Evolutionary conservation across 1,140 invertebrate species (phyloP).

Genomic region (Lordiphosa stackelbergi): DNA sequence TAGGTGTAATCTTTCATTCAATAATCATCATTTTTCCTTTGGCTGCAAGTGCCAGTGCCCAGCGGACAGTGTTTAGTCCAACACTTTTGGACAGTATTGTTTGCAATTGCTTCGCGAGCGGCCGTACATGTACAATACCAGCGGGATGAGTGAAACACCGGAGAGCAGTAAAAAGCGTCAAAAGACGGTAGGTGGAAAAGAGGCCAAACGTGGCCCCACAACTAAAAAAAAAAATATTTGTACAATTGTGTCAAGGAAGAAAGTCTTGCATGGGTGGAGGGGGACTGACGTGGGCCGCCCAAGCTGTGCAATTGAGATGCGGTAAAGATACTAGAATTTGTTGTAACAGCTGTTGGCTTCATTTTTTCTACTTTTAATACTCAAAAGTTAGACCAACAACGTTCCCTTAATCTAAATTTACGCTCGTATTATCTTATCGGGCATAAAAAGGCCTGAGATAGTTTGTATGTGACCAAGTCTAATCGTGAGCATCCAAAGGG

Average conservation of each 20-base stretch:
- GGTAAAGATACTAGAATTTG: neutral
- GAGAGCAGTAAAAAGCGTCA: slow-evolving; percentile 69
- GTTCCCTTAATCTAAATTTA: neutral
- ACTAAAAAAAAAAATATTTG: slow-evolving; percentile 30
- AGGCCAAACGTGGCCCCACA: slow-evolving; percentile 10
- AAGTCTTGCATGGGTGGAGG: neutral
- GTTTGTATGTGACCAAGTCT: neutral
- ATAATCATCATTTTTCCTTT: slow-evolving; percentile 9
- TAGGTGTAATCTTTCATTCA: slow-evolving; percentile 49
- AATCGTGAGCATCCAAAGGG: neutral
- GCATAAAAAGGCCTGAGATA: neutral
- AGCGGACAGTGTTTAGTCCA: neutral
- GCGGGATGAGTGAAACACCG: slow-evolving; percentile 55
- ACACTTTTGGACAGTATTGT: slow-evolving; percentile 42
- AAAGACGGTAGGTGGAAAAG: slow-evolving; percentile 47
- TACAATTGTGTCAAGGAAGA: slow-evolving; percentile 49
- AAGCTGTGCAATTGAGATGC: neutral
- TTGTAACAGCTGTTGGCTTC: slow-evolving; percentile 29
- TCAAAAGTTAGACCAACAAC: too few species aligned
- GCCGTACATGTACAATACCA: slow-evolving; percentile 13
- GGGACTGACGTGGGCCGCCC: neutral
- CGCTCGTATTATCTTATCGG: slow-evolving; percentile 20
- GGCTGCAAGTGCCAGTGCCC: slow-evolving; percentile 3
- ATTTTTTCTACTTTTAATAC: neutral
- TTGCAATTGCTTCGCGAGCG: slow-evolving; percentile 30